These are phyloP conservation scores for Invenusta paracnida DNA, from an alignment of 2,888 invertebrate species.

Conservation along the genomic window DNA sequence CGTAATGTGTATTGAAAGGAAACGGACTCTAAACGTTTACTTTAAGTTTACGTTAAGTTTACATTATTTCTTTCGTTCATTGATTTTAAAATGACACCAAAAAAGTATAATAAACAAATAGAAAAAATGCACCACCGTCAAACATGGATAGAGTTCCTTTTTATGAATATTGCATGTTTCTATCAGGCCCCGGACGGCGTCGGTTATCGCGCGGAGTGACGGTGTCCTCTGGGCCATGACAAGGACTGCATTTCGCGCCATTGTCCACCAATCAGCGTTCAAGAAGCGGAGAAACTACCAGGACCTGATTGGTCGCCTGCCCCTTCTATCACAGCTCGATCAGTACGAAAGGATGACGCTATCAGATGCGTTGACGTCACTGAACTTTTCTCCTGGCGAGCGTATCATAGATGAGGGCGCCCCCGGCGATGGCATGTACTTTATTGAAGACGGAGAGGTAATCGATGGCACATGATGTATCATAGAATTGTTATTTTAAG, in stretches of 20 bases:
- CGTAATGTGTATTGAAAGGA: no score
- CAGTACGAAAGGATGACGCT: constrained; percentile 59
- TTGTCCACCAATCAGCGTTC: constrained; percentile 60
- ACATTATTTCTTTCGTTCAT: no score
- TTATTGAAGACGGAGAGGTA: constrained; percentile 69
- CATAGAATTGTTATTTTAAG: no score
- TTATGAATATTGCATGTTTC: constrained; percentile 52
- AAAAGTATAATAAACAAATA: no score
- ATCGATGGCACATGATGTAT: no score
- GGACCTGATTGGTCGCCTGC: constrained; percentile 48
- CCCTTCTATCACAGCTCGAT: constrained; percentile 56
- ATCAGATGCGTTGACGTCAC: constrained; percentile 57
- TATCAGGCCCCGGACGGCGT: constrained; percentile 60
- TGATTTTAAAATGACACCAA: no score
- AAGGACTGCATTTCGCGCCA: constrained; percentile 57
- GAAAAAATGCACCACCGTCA: no score
- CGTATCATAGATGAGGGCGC: constrained; percentile 57
- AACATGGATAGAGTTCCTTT: no score
- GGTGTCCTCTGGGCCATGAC: constrained; percentile 61
- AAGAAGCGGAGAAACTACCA: constrained; percentile 53
- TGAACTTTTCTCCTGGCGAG: constrained; percentile 52
- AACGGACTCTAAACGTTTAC: no score
- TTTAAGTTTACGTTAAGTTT: no score
- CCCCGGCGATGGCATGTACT: constrained; percentile 60
- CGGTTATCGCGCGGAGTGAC: constrained; percentile 53